A percentile compares a stretch with the other conserved stretches of the same genome.
These are phyloP conservation scores for Gobiocypris rarus DNA, from an alignment of 2,113 vertebrate species.

Conservation along the genomic window DNA sequence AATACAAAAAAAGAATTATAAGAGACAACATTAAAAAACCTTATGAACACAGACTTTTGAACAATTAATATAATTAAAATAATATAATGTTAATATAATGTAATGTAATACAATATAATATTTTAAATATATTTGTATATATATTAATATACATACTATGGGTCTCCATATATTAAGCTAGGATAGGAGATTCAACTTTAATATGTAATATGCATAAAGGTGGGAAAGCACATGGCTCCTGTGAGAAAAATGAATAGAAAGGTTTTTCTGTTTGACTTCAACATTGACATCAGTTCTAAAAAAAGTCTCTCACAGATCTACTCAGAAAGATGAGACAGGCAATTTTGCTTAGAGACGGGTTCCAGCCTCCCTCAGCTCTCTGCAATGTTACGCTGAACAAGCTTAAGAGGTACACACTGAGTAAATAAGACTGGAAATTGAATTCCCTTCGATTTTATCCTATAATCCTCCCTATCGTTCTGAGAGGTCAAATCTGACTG, in stretches of 20 bases:
- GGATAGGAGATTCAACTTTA: background rate
- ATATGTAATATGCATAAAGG: background rate
- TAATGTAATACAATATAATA: background rate
- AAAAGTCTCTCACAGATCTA: constrained; percentile 4
- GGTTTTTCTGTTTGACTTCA: background rate
- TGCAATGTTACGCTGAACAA: constrained; percentile 43
- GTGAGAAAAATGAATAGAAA: background rate
- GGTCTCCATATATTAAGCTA: background rate
- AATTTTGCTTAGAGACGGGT: background rate
- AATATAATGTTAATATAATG: background rate
- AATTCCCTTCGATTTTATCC: constrained; percentile 46
- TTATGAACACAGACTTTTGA: too few relatives aligned
- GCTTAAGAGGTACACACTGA: constrained; percentile 36
- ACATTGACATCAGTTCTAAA: background rate
- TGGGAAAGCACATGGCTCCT: background rate
- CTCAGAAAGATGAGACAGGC: background rate
- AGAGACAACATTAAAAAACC: too few relatives aligned
- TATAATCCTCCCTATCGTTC: constrained; percentile 37
- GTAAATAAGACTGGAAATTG: constrained; percentile 46
- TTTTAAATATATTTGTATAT: background rate
- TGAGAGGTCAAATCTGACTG: constrained; percentile 30
- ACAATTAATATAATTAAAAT: background rate
- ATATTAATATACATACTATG: background rate
- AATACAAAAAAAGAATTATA: too few relatives aligned
- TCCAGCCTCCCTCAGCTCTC: constrained; percentile 10